Conservation (phyloP, 2,113 vertebrate genomes). For the Morone chrysops region DNA sequence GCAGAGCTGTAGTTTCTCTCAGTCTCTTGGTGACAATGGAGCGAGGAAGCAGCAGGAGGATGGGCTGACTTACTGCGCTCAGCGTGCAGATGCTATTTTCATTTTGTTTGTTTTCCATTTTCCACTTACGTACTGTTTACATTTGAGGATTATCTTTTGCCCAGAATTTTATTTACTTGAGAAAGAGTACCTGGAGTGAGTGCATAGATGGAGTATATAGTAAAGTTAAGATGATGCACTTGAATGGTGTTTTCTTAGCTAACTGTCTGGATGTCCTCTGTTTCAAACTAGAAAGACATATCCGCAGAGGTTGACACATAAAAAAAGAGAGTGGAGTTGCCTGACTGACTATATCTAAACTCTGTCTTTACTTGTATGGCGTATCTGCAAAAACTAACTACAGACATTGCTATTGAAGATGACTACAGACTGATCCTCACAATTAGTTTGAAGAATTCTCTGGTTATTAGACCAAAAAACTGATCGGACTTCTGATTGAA, state of each 20-base stretch:
- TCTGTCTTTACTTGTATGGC: not conserved
- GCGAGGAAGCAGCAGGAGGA: conserved; percentile 72
- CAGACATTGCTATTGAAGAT: not conserved
- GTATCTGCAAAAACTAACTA: not conserved
- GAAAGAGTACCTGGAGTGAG: not conserved
- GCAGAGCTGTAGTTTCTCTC: conserved; percentile 61
- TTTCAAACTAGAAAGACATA: conserved; percentile 19
- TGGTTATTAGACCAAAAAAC: not conserved
- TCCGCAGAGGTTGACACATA: not conserved
- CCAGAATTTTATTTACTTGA: not conserved
- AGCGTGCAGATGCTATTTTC: conserved; percentile 68
- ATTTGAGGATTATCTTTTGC: conserved; percentile 18
- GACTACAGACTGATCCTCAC: not conserved
- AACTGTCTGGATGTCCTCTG: conserved; percentile 28
- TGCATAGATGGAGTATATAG: conserved; percentile 11
- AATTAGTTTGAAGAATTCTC: not conserved
- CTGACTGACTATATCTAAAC: not conserved
- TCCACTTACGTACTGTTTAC: conserved; percentile 32
- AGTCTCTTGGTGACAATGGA: conserved; percentile 68
- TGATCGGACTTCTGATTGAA: not conserved
- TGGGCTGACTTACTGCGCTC: conserved; percentile 56
- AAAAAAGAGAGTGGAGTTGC: conserved; percentile 1
- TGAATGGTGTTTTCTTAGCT: conserved; percentile 44
- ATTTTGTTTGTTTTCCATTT: conserved; percentile 46
- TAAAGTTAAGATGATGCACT: conserved; percentile 43